Evolutionary conservation across 2,113 vertebrate genomes (phyloP).

Genomic region (Craseonycteris thonglongyai): DNA sequence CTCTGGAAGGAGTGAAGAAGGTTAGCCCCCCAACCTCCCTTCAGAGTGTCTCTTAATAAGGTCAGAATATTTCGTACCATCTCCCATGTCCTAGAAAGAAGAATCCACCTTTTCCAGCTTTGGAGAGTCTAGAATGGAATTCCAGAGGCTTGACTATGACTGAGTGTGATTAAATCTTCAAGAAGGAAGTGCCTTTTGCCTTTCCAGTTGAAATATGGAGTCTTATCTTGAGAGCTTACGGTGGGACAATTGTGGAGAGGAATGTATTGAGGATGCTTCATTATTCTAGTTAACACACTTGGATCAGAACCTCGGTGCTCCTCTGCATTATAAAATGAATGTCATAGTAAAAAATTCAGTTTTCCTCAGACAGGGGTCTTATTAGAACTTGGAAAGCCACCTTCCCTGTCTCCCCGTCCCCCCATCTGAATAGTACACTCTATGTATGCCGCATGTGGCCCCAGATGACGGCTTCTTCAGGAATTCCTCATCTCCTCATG

Average conservation of each 20-base stretch:
- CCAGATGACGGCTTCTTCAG: neutral
- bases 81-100: neutral
- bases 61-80: neutral
- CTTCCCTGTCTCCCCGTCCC: neutral
- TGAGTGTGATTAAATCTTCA: neutral
- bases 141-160: neutral
- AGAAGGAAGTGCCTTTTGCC: neutral
- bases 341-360: neutral
- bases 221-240: rapidly evolving
- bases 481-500: neutral
- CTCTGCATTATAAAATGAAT: neutral
- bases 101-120: neutral
- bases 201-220: neutral
- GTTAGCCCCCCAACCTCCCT: neutral
- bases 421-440: neutral
- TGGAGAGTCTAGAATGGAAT: neutral
- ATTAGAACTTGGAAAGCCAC: neutral
- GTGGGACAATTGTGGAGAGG: neutral
- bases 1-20: neutral
- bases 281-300: neutral
- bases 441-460: neutral
- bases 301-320: neutral
- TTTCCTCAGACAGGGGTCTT: neutral
- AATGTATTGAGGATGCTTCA: neutral
- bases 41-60: neutral